These are phyloP conservation scores for Gambusia affinis DNA, from an alignment of 2,113 vertebrate genomes.

Conservation along the genomic window DNA sequence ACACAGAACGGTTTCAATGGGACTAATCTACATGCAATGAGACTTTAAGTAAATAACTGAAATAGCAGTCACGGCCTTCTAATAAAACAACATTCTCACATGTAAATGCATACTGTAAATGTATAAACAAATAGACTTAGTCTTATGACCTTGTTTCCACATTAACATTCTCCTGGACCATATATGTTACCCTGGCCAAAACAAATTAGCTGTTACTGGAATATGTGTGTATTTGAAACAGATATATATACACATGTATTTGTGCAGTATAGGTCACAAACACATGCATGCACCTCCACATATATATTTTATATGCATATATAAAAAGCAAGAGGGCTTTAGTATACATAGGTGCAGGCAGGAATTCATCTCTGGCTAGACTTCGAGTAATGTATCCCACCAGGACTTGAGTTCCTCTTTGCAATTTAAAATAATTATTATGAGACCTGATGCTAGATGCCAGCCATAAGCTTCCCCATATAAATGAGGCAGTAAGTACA, in stretches of 20 bases:
- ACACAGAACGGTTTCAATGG: background rate
- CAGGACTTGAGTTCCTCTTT: slow-evolving; percentile 91
- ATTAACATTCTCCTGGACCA: slow-evolving; percentile 51
- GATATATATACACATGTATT: slow-evolving; percentile 5
- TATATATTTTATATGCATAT: slow-evolving; percentile 39
- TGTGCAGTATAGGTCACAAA: slow-evolving; percentile 25
- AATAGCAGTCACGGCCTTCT: slow-evolving; percentile 44
- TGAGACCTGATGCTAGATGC: slow-evolving; percentile 94
- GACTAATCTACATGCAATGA: slow-evolving; percentile 27
- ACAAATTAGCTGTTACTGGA: slow-evolving; percentile 24
- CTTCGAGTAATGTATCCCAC: slow-evolving; percentile 95
- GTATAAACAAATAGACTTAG: slow-evolving; percentile 44
- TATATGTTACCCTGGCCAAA: slow-evolving; percentile 43
- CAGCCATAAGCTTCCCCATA: slow-evolving; percentile 90
- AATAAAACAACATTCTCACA: background rate
- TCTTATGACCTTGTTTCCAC: slow-evolving; percentile 57
- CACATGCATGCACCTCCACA: background rate
- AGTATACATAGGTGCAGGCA: slow-evolving; percentile 79
- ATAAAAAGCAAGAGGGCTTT: slow-evolving; percentile 40
- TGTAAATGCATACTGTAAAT: slow-evolving; percentile 33
- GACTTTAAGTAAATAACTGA: slow-evolving; percentile 57
- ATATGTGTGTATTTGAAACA: background rate
- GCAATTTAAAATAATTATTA: slow-evolving; percentile 99
- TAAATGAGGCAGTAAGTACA: slow-evolving; percentile 82
- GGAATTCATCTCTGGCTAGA: slow-evolving; percentile 91